phyloP scores from a whole-genome alignment of 2,797 vertebrate species.

The Rhinatrema bivittatum region DNA sequence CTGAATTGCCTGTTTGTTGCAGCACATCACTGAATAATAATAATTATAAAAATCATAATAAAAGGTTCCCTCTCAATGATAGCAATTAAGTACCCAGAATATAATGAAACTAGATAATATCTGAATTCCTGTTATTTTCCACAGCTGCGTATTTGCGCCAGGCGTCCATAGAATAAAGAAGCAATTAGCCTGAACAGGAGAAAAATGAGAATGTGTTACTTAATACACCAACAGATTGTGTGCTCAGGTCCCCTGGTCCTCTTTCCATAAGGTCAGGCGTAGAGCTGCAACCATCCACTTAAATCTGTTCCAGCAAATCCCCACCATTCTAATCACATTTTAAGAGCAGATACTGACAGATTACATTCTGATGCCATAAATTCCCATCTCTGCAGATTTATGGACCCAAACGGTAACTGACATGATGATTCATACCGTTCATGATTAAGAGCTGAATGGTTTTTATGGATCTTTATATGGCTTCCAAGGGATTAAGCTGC shows the following conservation, averaged over 20 bases:
- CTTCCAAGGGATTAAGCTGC: constrained; percentile 32
- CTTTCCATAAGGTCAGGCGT: constrained; percentile 16
- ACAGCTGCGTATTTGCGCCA: constrained; percentile 28
- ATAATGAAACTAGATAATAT: constrained; percentile 34
- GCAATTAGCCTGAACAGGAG: constrained; percentile 42
- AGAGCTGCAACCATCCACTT: constrained; percentile 13
- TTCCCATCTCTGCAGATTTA: constrained; percentile 31
- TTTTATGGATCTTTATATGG: constrained; percentile 33
- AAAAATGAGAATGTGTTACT: constrained; percentile 37
- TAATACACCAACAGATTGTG: constrained; percentile 15
- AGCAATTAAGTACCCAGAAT: constrained; percentile 31
- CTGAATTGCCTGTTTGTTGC: constrained; percentile 20
- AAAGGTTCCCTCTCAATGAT: constrained; percentile 31
- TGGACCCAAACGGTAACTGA: constrained; percentile 31
- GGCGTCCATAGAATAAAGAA: constrained; percentile 40
- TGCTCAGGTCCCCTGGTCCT: not conserved
- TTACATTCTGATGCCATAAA: constrained; percentile 35
- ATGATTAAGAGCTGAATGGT: constrained; percentile 38
- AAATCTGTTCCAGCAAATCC: constrained; percentile 25
- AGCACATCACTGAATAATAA: no score
- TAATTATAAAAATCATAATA: constrained; percentile 28
- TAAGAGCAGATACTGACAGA: constrained; percentile 32
- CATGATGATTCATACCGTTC: constrained; percentile 38
- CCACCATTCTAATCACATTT: constrained; percentile 37
- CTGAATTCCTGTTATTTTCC: constrained; percentile 35